Percentiles rank a stretch among this genome's conserved stretches.
Evolutionary conservation across 2,797 vertebrate genomes (phyloP).

Genomic region (Protonibea diacanthus): DNA sequence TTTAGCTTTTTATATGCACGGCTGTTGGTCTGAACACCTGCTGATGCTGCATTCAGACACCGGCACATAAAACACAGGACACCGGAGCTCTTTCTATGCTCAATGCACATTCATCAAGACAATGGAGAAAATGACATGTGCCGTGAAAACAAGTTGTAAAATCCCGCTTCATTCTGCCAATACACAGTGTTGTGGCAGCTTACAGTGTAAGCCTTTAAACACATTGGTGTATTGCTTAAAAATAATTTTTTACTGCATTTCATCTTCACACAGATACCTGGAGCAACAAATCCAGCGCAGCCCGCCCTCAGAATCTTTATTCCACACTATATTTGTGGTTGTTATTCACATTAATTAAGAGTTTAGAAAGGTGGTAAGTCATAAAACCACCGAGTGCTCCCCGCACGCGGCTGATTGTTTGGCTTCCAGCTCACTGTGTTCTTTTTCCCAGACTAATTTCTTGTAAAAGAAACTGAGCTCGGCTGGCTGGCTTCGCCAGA

Average conservation of each 20-base stretch:
- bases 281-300: background rate
- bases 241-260: background rate
- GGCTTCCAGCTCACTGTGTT: background rate
- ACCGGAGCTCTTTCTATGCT: background rate
- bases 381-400: background rate
- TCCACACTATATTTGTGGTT: background rate
- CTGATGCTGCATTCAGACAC: too few species aligned
- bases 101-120: background rate
- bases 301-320: background rate
- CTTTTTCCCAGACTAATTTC: constrained; percentile 20
- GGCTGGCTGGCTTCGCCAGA: background rate
- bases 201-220: background rate
- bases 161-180: background rate
- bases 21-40: too few species aligned
- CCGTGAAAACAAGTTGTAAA: background rate
- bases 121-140: too few species aligned
- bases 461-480: constrained; percentile 4
- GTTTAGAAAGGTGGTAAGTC: background rate
- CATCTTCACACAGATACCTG: background rate
- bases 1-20: too few species aligned
- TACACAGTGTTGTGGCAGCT: background rate
- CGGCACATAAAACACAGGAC: background rate
- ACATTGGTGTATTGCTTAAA: background rate
- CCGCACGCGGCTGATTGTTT: background rate
- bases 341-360: background rate